These are phyloP conservation scores for Hydraecia micacea DNA, from an alignment of 2,888 invertebrate species.

Conservation along the genomic window DNA sequence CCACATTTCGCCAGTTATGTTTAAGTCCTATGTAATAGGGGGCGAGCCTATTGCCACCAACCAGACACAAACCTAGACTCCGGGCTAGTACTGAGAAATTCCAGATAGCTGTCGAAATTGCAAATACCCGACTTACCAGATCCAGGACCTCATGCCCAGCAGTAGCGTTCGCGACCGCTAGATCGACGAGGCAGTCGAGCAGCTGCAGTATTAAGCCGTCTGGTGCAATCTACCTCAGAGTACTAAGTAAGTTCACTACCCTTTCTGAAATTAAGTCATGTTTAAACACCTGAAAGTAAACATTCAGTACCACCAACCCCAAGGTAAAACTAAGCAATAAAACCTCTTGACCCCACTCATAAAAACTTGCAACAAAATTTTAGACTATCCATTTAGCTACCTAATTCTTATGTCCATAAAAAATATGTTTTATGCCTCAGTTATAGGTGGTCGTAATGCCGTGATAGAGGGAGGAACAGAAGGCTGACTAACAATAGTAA, in stretches of 20 bases:
- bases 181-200: too few relatives aligned
- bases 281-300: neutral
- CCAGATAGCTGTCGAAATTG: neutral
- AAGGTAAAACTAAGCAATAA: constrained; percentile 31
- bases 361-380: constrained; percentile 59
- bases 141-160: neutral
- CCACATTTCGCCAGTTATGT: neutral
- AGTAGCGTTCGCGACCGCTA: neutral
- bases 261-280: neutral
- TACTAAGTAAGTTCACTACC: neutral
- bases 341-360: constrained; percentile 47
- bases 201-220: too few relatives aligned
- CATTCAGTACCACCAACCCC: neutral
- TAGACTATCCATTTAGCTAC: constrained; percentile 61
- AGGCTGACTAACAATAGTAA: constrained; percentile 4
- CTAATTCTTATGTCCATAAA: constrained; percentile 64
- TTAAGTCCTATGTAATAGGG: neutral
- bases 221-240: neutral
- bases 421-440: constrained; percentile 62
- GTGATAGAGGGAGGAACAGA: constrained; percentile 7
- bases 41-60: neutral
- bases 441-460: constrained; percentile 48
- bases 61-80: neutral
- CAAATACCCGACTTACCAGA: neutral
- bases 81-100: neutral